A percentile compares a stretch with the other conserved stretches of the same genome.
Conservation (phyloP, 1,140 invertebrate genomes). For the Cylas formicarius region DNA sequence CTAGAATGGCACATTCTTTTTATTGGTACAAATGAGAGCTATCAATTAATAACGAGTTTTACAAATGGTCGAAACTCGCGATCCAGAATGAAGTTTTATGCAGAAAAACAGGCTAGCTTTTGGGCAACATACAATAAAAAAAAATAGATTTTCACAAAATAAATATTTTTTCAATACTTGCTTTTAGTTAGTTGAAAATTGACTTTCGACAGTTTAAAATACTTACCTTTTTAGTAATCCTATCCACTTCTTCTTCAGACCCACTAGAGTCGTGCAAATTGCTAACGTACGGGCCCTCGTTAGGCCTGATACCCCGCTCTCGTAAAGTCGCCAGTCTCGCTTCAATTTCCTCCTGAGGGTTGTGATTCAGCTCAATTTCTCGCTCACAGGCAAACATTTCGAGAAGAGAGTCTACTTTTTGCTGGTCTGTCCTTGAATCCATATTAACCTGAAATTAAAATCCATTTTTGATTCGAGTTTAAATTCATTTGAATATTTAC, state of each 20-base stretch:
- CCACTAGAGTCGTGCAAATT: constrained; percentile 40
- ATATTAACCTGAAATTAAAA: too few relatives aligned
- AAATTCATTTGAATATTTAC: constrained; percentile 21
- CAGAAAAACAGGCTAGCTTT: too few relatives aligned
- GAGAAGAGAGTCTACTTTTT: constrained; percentile 55
- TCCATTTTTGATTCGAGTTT: background rate
- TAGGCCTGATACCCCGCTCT: constrained; percentile 36
- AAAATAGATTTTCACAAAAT: too few relatives aligned
- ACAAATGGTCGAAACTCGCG: too few relatives aligned
- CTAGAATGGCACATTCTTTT: too few relatives aligned
- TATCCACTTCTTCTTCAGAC: constrained; percentile 43
- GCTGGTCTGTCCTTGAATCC: constrained; percentile 48
- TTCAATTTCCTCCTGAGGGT: constrained; percentile 48
- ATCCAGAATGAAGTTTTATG: too few relatives aligned
- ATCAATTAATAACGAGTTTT: too few relatives aligned
- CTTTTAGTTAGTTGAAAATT: too few relatives aligned
- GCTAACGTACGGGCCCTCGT: constrained; percentile 31
- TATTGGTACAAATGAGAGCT: too few relatives aligned
- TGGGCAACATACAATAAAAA: too few relatives aligned
- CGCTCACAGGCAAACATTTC: constrained; percentile 52
- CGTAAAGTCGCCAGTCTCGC: constrained; percentile 41
- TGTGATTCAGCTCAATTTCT: constrained; percentile 46
- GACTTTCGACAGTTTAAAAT: too few relatives aligned
- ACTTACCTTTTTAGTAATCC: constrained; percentile 38
- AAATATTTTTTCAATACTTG: too few relatives aligned